phyloP scores from a whole-genome alignment of 2,113 vertebrate genomes.

The Pimephales promelas region DNA sequence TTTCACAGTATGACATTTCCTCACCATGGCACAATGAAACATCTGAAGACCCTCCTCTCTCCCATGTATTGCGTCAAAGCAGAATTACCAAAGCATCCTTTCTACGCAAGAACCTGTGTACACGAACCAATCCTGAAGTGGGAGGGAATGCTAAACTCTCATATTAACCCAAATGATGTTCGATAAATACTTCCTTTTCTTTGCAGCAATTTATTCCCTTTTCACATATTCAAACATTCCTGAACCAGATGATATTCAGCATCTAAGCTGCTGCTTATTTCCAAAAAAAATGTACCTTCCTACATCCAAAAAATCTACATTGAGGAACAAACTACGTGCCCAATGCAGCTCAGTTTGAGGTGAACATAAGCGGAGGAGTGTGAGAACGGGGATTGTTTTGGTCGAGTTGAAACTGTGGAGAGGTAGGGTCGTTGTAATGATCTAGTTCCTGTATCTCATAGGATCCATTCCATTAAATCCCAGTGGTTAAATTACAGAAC shows the following conservation, averaged over 20 bases:
- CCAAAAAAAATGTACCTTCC: not conserved
- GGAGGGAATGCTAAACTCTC: slow-evolving; percentile 9
- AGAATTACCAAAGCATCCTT: slow-evolving; percentile 45
- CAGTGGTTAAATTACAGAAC: slow-evolving; percentile 40
- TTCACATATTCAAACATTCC: not conserved
- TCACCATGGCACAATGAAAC: slow-evolving; percentile 60
- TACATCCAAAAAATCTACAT: slow-evolving; percentile 15
- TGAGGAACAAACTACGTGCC: slow-evolving; percentile 19
- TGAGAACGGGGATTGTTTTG: slow-evolving; percentile 49
- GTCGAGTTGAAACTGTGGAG: slow-evolving; percentile 60
- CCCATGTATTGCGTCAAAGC: slow-evolving; percentile 54
- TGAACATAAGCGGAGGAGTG: not conserved
- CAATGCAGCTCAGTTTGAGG: slow-evolving; percentile 12
- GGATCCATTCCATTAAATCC: slow-evolving; percentile 56
- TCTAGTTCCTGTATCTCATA: slow-evolving; percentile 37
- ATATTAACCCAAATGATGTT: slow-evolving; percentile 34
- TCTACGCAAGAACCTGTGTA: slow-evolving; percentile 55
- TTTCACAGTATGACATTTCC: slow-evolving; percentile 70
- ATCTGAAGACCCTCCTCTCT: slow-evolving; percentile 37
- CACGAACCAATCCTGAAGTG: slow-evolving; percentile 62
- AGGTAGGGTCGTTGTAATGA: slow-evolving; percentile 75
- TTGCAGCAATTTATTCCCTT: slow-evolving; percentile 42
- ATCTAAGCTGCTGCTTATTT: not conserved
- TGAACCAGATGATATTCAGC: not conserved
- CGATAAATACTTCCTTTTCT: slow-evolving; percentile 26